Base-by-base conservation (phyloP, 35 echinoderm and acorn worm species). In the Nesometra sesokonis region DNA sequence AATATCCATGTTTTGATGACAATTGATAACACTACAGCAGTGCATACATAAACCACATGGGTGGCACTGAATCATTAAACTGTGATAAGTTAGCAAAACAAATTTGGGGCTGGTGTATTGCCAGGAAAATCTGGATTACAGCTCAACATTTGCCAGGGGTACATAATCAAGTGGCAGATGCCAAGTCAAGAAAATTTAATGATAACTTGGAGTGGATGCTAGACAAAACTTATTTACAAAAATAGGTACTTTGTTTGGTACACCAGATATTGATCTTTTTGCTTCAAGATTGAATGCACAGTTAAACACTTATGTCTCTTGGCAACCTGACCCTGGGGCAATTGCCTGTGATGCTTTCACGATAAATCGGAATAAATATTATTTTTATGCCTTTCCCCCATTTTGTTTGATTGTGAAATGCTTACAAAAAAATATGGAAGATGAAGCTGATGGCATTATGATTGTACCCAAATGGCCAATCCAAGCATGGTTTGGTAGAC, bases 381-480 rank as follows among this genome's bases (percentile, higher is more conserved):
- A 29, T 38, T 88, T 88, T 32, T 88, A 88, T 82, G 79, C 79
- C 11, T 89, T 88, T 47, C 86, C 86, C 17, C 77, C 86, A 15
- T 82, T 81, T 46, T 80, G 36, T 2, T 0, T 88, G 35, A 81
- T 88, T 76, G 39, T 30, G 5, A 38, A 32, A 31, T 88, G 77
- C 33, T 29, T 80, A 7, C 77, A 82, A 52, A 80, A 88, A 78
- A 80, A 39, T 15, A 43, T 29, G 4, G 23, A 31, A 88, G 88
- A 93, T 76, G 80, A 89, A 77, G 86, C 86, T 77, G 89, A 89
- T 29, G 90, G 93, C 13, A 85, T 91, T 5, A 32, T 95, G 35
- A 86, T 91, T 81, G 90, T 91, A 5, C 93, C 90, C 11, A 93
- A 90, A 27, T 97, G 91, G 91, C 94, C 94, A 31, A 93, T 91